Evolutionary conservation across 2,113 vertebrate genomes (phyloP), one percentile per base, ranked within the genome.

Genomic region (Tragelaphus buxtoni): DNA sequence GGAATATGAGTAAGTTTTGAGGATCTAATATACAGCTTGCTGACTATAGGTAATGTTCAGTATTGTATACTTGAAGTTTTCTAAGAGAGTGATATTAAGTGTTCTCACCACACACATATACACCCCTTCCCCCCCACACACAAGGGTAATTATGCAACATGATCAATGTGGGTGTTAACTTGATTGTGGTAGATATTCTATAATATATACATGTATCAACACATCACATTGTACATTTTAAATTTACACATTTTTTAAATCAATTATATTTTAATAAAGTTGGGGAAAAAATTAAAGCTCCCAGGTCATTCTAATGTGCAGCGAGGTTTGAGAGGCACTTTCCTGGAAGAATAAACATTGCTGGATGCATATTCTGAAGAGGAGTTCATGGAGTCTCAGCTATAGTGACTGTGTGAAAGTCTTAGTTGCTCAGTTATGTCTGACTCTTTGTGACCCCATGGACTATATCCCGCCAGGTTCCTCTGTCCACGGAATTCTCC

Each of bases 11-110:
- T 22, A 58, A 32, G 9, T 80, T 82, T 77, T 39, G 51, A 77
- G 55, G 17, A 49, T 65, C 47, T 35, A 82, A 32, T 16, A 18
- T 82, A 56, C 8, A 49, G 12, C 39, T 12, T 53, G 42, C n/a
- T n/a, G 58, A 79, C 18, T 65, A 5, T 12, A 87, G 45, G 32
- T 79, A 79, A 65, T 39, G 12, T n/a, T 18, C 28, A 55, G 47
- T 45, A 14, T 14, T 9, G 20, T 63, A 12, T 28, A 63, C 55
- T 26, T 60, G 42, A 60, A 60, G 56, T 74, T 58, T 94, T 58
- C 20, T n/a, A 60, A 16, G n/a, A 93, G 83, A 93, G 3, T 87
- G 45, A 28, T 87, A 47, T 58, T 55, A 93, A 86, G 61, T 17
- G 9, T 82, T 82, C 28, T 69, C 35, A 72, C 9, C 5, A 47